Conservation (phyloP, 2,113 vertebrate species). For the Ochotona curzoniae region DNA sequence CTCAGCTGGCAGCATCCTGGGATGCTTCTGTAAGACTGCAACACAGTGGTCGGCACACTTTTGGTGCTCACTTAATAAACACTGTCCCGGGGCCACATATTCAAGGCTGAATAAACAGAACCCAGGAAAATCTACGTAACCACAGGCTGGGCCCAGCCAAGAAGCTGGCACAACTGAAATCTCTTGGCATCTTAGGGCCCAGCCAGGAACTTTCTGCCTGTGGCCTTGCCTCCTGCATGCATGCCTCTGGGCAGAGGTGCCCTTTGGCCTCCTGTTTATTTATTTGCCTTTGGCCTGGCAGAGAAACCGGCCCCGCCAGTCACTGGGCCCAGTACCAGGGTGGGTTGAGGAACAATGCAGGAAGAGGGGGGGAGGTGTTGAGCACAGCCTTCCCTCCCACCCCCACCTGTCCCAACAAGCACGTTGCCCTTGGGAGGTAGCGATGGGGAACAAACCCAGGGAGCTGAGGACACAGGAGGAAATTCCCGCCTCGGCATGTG, state of each 20-base stretch:
- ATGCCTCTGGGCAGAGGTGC: background rate
- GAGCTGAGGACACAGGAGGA: slow-evolving; percentile 57
- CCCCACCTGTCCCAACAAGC: slow-evolving; percentile 18
- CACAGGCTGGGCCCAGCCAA: no score
- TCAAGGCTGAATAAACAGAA: background rate
- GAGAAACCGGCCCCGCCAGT: slow-evolving; percentile 81
- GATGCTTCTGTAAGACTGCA: background rate
- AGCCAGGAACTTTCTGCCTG: background rate
- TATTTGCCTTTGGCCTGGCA: slow-evolving; percentile 77
- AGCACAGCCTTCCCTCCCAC: no score
- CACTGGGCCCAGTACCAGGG: slow-evolving; percentile 57
- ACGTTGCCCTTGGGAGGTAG: slow-evolving; percentile 73
- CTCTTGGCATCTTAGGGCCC: background rate
- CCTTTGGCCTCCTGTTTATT: slow-evolving; percentile 75
- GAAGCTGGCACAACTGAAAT: background rate
- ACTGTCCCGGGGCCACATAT: background rate
- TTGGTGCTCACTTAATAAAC: background rate
- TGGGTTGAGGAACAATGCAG: slow-evolving; percentile 80
- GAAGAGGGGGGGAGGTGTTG: slow-evolving; percentile 67
- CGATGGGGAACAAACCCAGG: slow-evolving; percentile 71
- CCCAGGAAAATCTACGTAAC: background rate
- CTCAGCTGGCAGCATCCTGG: background rate
- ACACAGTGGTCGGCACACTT: background rate
- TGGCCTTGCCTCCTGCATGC: slow-evolving; percentile 49
- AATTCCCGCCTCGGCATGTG: slow-evolving; percentile 42